Evolutionary conservation across 2,888 invertebrate species (phyloP).

Genomic region (Alviniconcha strummeri): DNA sequence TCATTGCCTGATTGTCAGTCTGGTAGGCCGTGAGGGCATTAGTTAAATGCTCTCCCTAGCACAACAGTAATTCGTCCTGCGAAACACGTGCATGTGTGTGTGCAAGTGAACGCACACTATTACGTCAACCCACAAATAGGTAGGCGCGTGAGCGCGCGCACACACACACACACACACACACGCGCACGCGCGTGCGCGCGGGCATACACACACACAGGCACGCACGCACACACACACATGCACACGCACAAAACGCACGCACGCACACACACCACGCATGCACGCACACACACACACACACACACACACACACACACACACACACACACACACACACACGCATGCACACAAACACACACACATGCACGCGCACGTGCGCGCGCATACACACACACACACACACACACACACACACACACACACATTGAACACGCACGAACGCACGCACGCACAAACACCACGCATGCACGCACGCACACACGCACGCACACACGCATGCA

Average conservation of each 20-base stretch:
- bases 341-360: conserved; percentile 8
- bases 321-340: conserved; percentile 11
- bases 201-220: neutral
- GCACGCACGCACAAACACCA: conserved; percentile 12
- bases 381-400: conserved; percentile 11
- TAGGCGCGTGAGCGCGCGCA: too few relatives aligned
- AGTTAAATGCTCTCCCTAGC: too few relatives aligned
- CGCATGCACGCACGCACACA: neutral
- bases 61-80: too few relatives aligned
- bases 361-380: neutral
- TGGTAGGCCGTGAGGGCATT: too few relatives aligned
- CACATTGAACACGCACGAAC: neutral
- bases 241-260: neutral
- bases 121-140: too few relatives aligned
- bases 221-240: neutral
- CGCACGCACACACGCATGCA: neutral
- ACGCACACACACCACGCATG: neutral
- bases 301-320: conserved; percentile 1
- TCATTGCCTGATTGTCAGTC: too few relatives aligned
- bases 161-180: conserved; percentile 20
- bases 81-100: too few relatives aligned
- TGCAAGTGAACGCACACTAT: too few relatives aligned
- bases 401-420: conserved; percentile 22
- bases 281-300: neutral
- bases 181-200: neutral